phyloP scores from a whole-genome alignment of 1,140 invertebrate species.

The Microplitis mediator region DNA sequence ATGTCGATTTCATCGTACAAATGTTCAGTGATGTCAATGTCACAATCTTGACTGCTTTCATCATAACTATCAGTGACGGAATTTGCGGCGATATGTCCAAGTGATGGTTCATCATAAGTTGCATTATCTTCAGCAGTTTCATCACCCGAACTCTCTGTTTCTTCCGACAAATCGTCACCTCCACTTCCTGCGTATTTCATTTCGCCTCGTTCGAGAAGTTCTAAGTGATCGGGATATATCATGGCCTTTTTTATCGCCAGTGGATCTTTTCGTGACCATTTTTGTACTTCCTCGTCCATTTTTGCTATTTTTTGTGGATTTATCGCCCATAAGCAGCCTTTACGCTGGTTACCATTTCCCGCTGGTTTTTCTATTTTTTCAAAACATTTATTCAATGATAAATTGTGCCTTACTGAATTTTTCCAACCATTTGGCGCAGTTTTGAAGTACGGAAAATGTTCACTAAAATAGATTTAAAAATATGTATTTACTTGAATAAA shows the following conservation, averaged over 20 bases:
- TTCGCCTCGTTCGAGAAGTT: constrained; percentile 81
- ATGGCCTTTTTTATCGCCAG: constrained; percentile 84
- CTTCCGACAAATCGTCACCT: constrained; percentile 61
- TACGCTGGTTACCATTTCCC: constrained; percentile 78
- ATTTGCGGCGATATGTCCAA: constrained; percentile 57
- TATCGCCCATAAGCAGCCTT: constrained; percentile 95
- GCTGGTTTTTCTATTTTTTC: constrained; percentile 95
- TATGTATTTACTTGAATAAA: background rate
- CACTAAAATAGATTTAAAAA: constrained; percentile 67
- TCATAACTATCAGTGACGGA: constrained; percentile 64
- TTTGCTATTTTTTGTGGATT: constrained; percentile 92
- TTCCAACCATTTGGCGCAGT: constrained; percentile 98
- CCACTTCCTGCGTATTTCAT: constrained; percentile 75
- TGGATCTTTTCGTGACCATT: constrained; percentile 94
- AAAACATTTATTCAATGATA: constrained; percentile 96
- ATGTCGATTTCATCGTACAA: constrained; percentile 65
- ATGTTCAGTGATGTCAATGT: constrained; percentile 57
- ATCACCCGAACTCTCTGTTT: constrained; percentile 53
- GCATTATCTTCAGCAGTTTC: constrained; percentile 60
- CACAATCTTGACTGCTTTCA: constrained; percentile 67
- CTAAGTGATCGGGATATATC: constrained; percentile 86
- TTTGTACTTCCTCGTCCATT: constrained; percentile 97
- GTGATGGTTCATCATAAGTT: constrained; percentile 59
- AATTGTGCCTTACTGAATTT: constrained; percentile 94
- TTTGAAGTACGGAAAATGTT: constrained; percentile 97